These are phyloP conservation scores for Epinotia demarniana DNA, from an alignment of 2,888 invertebrate species.

Conservation along the genomic window DNA sequence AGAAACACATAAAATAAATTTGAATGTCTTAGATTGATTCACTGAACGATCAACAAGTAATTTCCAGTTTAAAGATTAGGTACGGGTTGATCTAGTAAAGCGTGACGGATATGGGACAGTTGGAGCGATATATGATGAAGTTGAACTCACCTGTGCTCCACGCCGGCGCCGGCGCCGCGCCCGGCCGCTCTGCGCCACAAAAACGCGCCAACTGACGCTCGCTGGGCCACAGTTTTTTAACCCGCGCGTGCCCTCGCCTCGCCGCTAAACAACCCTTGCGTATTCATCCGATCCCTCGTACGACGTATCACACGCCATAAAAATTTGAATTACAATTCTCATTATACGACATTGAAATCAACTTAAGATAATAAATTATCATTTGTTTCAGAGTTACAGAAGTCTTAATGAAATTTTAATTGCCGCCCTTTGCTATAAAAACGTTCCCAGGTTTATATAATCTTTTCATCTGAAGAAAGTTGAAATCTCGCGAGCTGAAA, in stretches of 20 bases:
- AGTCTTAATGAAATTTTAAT: constrained; percentile 62
- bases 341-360: constrained; percentile 14
- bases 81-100: neutral
- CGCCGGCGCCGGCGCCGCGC: constrained; percentile 66
- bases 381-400: constrained; percentile 44
- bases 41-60: no score
- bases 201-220: constrained; percentile 68
- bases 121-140: constrained; percentile 12
- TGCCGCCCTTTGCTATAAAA: constrained; percentile 33
- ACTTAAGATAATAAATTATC: constrained; percentile 19
- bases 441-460: constrained; percentile 40
- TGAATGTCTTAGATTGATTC: no score
- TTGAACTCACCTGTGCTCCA: constrained; percentile 51
- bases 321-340: constrained; percentile 25
- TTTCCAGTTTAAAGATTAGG: neutral
- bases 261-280: constrained; percentile 76
- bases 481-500: constrained; percentile 45
- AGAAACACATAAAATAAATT: neutral
- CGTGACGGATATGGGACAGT: constrained; percentile 12
- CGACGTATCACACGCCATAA: constrained; percentile 40
- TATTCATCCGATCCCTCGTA: constrained; percentile 72
- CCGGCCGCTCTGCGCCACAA: constrained; percentile 67
- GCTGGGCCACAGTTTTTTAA: constrained; percentile 76
- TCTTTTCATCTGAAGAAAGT: constrained; percentile 44
- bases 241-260: constrained; percentile 71